Evolutionary conservation across 2,888 invertebrate species (phyloP).

Genomic region (Escarpia spicata): DNA sequence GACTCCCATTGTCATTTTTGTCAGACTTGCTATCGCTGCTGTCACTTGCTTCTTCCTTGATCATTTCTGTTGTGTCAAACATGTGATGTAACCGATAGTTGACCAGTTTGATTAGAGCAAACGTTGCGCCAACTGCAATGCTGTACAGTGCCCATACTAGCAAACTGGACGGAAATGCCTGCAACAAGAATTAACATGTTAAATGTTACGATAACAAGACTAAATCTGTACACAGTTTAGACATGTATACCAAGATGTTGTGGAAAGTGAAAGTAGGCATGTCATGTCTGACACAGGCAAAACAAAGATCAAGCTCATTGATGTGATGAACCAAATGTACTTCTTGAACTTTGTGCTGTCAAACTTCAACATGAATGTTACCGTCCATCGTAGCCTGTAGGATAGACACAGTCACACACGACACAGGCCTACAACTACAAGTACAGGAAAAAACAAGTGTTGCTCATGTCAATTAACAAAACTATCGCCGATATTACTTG

Average conservation of each 20-base stretch:
- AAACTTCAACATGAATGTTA: neutral
- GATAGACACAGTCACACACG: no score
- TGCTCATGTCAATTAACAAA: neutral
- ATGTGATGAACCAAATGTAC: neutral
- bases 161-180: constrained; percentile 88
- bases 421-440: no score
- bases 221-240: neutral
- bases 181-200: constrained; percentile 59
- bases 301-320: no score
- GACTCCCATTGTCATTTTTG: constrained; percentile 21
- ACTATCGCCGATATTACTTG: neutral
- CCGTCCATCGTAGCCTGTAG: no score
- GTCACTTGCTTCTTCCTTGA: constrained; percentile 49
- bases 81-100: constrained; percentile 91
- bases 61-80: constrained; percentile 90
- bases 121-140: constrained; percentile 80
- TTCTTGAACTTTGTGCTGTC: neutral
- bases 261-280: no score
- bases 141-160: constrained; percentile 90
- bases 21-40: constrained; percentile 24
- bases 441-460: neutral
- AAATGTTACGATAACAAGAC: neutral
- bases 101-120: constrained; percentile 83
- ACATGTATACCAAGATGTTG: no score
- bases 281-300: no score